Evolutionary conservation across 2,113 vertebrate species (phyloP), one percentile per base, ranked within the genome.

Genomic region (Oplegnathus fasciatus): DNA sequence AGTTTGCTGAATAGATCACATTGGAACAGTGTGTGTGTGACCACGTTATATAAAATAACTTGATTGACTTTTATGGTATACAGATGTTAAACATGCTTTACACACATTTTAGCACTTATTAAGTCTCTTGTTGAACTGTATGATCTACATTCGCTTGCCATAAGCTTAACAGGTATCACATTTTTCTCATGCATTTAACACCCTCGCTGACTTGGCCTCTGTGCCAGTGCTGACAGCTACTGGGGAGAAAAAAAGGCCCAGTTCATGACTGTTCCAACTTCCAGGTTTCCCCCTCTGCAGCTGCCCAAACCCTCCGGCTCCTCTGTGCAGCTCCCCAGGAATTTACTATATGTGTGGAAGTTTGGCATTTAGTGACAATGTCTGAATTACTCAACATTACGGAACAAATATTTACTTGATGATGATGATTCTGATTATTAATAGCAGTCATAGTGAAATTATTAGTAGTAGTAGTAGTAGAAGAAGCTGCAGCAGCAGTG

Each of bases 181-280:
- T 91, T 77, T 84, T 88, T 85, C 62, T 75, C 61, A 74, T 69
- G 15, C 48, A 74, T 83, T 68, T 85, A 68, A 79, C 80, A 77
- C 80, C 55, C 32, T 74, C 10, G 5, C 48, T 81, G 30, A 46
- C 60, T 75, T 75, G 77, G 78, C 9, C 46, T 78, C 54, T 32
- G 74, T 71, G 66, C 44, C 72, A 75, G 72, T 46, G 69, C 67
- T 89, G 86, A 92, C 88, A 88, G 78, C 75, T 75, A 65, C 54
- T 77, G 84, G 70, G 18, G 65, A 48, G 46, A 7, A 62, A 60
- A 83, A 84, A 85, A 30, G 28, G 10, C 37, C 46, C 15, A 48
- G 26, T 75, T 90, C 78, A 78, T 60, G 83, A 52, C 68, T 86
- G 57, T 37, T 55, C 28, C 68, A 24, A 75, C 64, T 72, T 61